These are phyloP conservation scores for Vimba vimba DNA, from an alignment of 2,113 vertebrate species.

Conservation along the genomic window DNA sequence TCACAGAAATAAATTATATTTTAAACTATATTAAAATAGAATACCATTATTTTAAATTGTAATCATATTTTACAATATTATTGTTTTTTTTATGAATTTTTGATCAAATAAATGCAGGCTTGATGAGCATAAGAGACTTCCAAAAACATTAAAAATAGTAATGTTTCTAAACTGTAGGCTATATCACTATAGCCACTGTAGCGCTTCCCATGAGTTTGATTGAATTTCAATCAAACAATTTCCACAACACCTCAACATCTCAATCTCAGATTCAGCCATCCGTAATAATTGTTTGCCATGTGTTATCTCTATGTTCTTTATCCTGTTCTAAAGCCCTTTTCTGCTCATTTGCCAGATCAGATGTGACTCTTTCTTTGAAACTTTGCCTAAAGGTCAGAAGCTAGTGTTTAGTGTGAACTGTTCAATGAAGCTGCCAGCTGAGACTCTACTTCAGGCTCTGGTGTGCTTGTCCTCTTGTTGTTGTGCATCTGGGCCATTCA, in stretches of 20 bases:
- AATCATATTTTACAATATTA: too few relatives aligned
- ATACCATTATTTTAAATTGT: too few relatives aligned
- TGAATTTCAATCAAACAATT: neutral
- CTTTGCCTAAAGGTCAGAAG: constrained; percentile 11
- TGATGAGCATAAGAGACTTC: too few relatives aligned
- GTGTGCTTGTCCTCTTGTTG: constrained; percentile 1
- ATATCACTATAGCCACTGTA: too few relatives aligned
- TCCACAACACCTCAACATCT: neutral
- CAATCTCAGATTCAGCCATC: neutral
- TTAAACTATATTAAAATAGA: too few relatives aligned
- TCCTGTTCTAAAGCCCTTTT: neutral
- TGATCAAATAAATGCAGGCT: too few relatives aligned
- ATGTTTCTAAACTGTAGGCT: too few relatives aligned
- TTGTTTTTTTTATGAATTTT: too few relatives aligned
- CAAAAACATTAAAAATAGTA: too few relatives aligned
- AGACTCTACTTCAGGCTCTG: neutral
- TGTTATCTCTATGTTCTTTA: neutral
- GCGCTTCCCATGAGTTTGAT: neutral
- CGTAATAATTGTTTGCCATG: neutral
- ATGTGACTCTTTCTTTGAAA: constrained; percentile 22
- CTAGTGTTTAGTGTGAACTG: constrained; percentile 4
- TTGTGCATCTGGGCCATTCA: neutral
- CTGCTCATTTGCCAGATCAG: constrained; percentile 1
- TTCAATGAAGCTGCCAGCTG: constrained; percentile 17
- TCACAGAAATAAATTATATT: too few relatives aligned